These are phyloP conservation scores for Scaptomyza caliginosa DNA, from an alignment of 2,888 invertebrate species.

Conservation along the genomic window DNA sequence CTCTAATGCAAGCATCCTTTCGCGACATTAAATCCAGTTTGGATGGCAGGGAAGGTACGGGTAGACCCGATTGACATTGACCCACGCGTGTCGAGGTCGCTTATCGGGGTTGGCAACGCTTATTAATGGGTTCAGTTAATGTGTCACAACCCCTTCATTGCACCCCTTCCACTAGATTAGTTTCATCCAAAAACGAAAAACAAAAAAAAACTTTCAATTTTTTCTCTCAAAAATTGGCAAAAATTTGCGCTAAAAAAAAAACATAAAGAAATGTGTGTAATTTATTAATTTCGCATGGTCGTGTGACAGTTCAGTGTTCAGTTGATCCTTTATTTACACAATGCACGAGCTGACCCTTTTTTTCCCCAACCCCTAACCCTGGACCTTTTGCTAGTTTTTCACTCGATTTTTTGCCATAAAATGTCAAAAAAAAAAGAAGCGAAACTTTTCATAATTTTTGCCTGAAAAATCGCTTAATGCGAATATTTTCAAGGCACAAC, in stretches of 20 bases:
- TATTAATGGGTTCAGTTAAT: constrained; percentile 82
- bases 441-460: constrained; percentile 17
- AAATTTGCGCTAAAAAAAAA: constrained; percentile 46
- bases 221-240: constrained; percentile 69
- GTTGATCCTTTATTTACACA: constrained; percentile 77
- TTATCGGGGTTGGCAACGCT: constrained; percentile 77
- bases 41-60: background rate
- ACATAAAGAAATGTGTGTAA: constrained; percentile 41
- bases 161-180: constrained; percentile 52
- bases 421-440: constrained; percentile 34
- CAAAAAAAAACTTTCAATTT: constrained; percentile 54
- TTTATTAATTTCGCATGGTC: constrained; percentile 72
- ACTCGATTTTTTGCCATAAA: constrained; percentile 19
- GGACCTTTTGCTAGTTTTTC: constrained; percentile 30
- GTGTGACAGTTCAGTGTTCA: constrained; percentile 60
- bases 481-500: constrained; percentile 65
- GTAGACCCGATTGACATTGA: constrained; percentile 60
- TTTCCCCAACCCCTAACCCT: constrained; percentile 45
- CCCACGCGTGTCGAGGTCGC: constrained; percentile 67
- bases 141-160: constrained; percentile 80
- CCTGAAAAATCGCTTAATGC: constrained; percentile 51
- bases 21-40: constrained; percentile 20
- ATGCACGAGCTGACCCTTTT: constrained; percentile 71
- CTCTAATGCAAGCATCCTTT: constrained; percentile 16
- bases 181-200: constrained; percentile 35